These are phyloP conservation scores for Pseudomyrmex cubaensis DNA, from an alignment of 1,140 invertebrate genomes.

Conservation along the genomic window DNA sequence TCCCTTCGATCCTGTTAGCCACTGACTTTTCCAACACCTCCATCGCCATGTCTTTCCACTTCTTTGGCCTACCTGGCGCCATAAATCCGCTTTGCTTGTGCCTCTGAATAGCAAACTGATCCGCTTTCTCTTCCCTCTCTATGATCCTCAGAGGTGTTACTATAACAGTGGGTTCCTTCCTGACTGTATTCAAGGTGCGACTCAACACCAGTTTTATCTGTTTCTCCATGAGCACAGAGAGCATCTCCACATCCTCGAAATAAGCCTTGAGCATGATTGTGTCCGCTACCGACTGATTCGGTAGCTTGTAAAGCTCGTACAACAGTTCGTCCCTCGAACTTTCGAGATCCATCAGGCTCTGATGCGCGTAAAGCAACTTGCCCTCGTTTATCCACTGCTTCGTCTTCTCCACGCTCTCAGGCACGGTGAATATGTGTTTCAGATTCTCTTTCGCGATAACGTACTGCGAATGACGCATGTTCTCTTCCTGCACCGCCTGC, in stretches of 20 bases:
- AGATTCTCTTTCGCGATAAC: constrained; percentile 99
- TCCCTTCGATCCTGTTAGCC: constrained; percentile 93
- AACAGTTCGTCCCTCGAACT: constrained; percentile 98
- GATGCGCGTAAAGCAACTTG: constrained; percentile 97
- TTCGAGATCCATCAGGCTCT: constrained; percentile 97
- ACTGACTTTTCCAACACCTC: constrained; percentile 94
- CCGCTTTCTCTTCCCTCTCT: constrained; percentile 97
- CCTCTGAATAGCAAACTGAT: constrained; percentile 91
- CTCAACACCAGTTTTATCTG: constrained; percentile 95
- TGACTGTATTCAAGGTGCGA: constrained; percentile 96
- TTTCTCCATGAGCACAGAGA: constrained; percentile 96
- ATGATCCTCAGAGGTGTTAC: constrained; percentile 98
- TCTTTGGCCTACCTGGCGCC: constrained; percentile 96
- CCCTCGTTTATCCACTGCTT: constrained; percentile 97
- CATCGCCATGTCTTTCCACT: constrained; percentile 95
- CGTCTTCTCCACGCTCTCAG: constrained; percentile 97
- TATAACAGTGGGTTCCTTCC: constrained; percentile 97
- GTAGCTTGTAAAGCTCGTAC: constrained; percentile 97
- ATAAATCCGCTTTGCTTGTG: constrained; percentile 94
- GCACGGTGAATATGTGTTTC: constrained; percentile 99
- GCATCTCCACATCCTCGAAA: constrained; percentile 97
- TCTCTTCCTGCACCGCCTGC: constrained; percentile 95
- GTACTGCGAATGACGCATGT: constrained; percentile 97
- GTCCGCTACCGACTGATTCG: constrained; percentile 95
- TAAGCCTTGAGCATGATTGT: constrained; percentile 97